phyloP scores from a whole-genome alignment of 2,888 invertebrate genomes.

The Eremobia ochroleuca region DNA sequence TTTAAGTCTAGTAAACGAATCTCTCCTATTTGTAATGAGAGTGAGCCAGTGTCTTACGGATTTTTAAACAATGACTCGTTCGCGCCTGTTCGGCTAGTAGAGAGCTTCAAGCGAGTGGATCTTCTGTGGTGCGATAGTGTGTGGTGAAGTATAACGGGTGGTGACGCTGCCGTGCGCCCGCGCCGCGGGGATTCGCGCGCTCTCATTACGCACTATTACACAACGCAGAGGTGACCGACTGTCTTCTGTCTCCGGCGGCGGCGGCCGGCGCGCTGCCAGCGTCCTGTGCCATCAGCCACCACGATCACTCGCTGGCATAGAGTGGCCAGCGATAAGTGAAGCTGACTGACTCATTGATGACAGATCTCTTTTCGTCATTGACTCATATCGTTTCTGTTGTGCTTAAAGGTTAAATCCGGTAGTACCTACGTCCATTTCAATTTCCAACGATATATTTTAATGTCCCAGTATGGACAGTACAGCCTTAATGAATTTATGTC shows the following conservation, averaged over 20 bases:
- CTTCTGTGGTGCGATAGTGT: conserved; percentile 15
- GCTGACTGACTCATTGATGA: neutral
- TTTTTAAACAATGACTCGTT: neutral
- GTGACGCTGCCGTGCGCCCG: conserved; percentile 16
- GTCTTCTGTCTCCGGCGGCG: conserved; percentile 11
- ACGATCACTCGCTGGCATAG: neutral
- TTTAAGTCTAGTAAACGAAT: neutral
- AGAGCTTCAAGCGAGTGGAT: conserved; percentile 10
- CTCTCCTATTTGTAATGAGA: neutral
- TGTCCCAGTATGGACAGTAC: neutral
- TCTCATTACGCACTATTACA: conserved; percentile 26
- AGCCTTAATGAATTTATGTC: too few species aligned
- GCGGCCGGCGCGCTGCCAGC: conserved; percentile 35
- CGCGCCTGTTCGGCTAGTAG: neutral
- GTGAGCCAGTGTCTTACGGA: neutral
- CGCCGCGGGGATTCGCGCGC: conserved; percentile 20
- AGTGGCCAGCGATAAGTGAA: neutral
- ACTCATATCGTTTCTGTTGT: neutral
- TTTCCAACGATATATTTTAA: neutral
- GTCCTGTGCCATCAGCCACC: conserved; percentile 8
- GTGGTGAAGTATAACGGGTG: conserved; percentile 27
- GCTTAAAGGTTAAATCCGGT: neutral
- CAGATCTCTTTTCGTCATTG: conserved; percentile 6
- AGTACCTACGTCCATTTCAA: neutral
- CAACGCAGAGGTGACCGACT: conserved; percentile 50